Evolutionary conservation across 2,797 vertebrate species (phyloP).

Genomic region (Acrossocheilus wenchowensis): DNA sequence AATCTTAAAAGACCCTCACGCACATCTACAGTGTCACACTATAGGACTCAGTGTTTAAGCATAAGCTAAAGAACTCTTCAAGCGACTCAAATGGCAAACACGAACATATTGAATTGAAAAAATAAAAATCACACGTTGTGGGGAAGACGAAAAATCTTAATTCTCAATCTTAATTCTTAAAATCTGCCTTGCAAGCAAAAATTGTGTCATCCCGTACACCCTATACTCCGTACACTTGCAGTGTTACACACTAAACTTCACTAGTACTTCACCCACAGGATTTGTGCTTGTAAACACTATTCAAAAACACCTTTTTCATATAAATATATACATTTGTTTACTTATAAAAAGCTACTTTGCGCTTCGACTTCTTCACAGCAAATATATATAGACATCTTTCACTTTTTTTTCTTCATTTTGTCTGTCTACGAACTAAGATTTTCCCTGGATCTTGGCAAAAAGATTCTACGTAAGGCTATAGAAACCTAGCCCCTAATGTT

Average conservation of each 20-base stretch:
- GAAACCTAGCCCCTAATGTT: conserved; percentile 54
- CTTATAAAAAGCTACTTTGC: conserved; percentile 66
- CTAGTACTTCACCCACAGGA: conserved; percentile 37
- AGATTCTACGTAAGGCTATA: conserved; percentile 62
- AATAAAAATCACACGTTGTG: not conserved
- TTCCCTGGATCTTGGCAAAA: conserved; percentile 53
- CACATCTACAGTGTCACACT: conserved; percentile 18
- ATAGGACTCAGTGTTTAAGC: conserved; percentile 15
- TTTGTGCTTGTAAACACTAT: conserved; percentile 54
- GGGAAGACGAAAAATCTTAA: conserved; percentile 31
- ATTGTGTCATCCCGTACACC: conserved; percentile 62
- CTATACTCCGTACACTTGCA: conserved; percentile 60
- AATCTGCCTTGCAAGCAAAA: conserved; percentile 52
- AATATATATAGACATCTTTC: conserved; percentile 63
- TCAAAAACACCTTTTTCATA: conserved; percentile 66
- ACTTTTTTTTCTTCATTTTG: conserved; percentile 1
- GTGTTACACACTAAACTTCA: conserved; percentile 42
- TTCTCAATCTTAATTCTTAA: conserved; percentile 66
- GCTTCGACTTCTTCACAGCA: conserved; percentile 65
- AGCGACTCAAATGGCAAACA: conserved; percentile 5
- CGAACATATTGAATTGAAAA: conserved; percentile 3
- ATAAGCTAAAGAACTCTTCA: not conserved
- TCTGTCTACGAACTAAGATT: conserved; percentile 41
- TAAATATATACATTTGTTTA: conserved; percentile 73
- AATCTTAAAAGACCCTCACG: not conserved